Base-by-base conservation (phyloP, 2,888 invertebrate genomes). In the Drosophila cognata region DNA sequence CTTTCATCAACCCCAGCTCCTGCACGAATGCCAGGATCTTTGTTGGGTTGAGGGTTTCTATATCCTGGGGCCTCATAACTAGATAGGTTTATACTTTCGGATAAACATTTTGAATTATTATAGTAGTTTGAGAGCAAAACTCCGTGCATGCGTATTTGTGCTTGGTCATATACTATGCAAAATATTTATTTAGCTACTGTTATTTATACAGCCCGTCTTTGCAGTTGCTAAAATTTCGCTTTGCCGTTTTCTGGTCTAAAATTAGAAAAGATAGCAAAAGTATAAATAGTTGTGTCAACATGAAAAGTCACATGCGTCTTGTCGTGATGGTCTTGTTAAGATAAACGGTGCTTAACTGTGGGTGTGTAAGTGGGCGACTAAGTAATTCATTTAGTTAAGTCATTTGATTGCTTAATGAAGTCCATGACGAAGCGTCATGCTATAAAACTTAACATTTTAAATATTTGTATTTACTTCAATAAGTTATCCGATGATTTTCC, bases 211-310 rank as follows among this genome's bases (percentile, higher is more conserved):
- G 91, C 73, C 74, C 77, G 84, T 78, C 81, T 87, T 71, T 74
- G 77, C 77, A 75, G 72, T 81, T 66, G 76, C 71, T 77, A 68
- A 66, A 67, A 69, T 71, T 84, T 79, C 55, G 55, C 55, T 72
- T 53, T 56, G 65, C 71, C 74, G 68, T 74, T 85, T 77, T 83
- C 65, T 71, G 65, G 61, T 74, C 87, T 90, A 87, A 89, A 87
- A 75, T 87, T 87, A 87, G 87, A 80, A 69, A 68, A 90, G 91
- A 90, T 89, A 87, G 78, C 78, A 59, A 68, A 77, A 69, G 78
- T 87, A 88, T 87, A 87, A 87, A 90, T 87, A 87, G 90, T 90
- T 89, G 60, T 67, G 78, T 78, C 76, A 88, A 87, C 73, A 89
- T 72, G 67, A 36, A 53, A 71, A 72, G 81, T 88, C 84, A 75